A percentile compares a stretch with the other conserved stretches of the same genome.
These are phyloP conservation scores for Lithobates sylvaticus DNA, from an alignment of 2,797 vertebrate species.

Conservation along the genomic window DNA sequence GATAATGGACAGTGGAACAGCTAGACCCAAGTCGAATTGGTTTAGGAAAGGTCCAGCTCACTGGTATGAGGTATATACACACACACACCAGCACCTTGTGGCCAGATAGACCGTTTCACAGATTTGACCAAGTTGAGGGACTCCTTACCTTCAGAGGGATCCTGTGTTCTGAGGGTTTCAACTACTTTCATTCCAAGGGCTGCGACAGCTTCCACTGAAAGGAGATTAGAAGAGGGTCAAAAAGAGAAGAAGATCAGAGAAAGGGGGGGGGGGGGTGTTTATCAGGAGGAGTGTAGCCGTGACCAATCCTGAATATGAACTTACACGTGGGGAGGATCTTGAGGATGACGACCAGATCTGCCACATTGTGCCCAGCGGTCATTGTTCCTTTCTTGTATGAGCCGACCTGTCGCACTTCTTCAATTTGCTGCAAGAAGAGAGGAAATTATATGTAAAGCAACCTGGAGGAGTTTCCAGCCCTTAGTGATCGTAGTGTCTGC, in stretches of 20 bases:
- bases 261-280: too few relatives aligned
- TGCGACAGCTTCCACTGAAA: slow-evolving; percentile 93
- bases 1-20: too few relatives aligned
- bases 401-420: slow-evolving; percentile 96
- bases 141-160: slow-evolving; percentile 88
- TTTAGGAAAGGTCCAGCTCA: too few relatives aligned
- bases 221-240: not conserved
- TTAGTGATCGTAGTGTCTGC: too few relatives aligned
- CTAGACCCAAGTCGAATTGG: too few relatives aligned
- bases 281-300: too few relatives aligned
- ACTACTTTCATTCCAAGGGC: slow-evolving; percentile 95
- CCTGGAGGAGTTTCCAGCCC: too few relatives aligned
- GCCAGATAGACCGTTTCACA: too few relatives aligned
- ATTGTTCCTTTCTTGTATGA: slow-evolving; percentile 99
- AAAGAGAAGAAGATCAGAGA: not conserved
- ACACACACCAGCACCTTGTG: too few relatives aligned
- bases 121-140: too few relatives aligned
- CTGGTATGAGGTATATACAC: too few relatives aligned
- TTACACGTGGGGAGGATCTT: slow-evolving; percentile 95
- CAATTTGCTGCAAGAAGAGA: slow-evolving; percentile 86
- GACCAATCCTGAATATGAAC: slow-evolving; percentile 63
- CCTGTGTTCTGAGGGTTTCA: slow-evolving; percentile 91
- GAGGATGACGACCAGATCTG: slow-evolving; percentile 94
- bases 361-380: slow-evolving; percentile 95
- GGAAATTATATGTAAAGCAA: not conserved